Evolutionary conservation across 1,140 invertebrate genomes (phyloP), one percentile per base, ranked within the genome.

Genomic region (Drosophila burlai): DNA sequence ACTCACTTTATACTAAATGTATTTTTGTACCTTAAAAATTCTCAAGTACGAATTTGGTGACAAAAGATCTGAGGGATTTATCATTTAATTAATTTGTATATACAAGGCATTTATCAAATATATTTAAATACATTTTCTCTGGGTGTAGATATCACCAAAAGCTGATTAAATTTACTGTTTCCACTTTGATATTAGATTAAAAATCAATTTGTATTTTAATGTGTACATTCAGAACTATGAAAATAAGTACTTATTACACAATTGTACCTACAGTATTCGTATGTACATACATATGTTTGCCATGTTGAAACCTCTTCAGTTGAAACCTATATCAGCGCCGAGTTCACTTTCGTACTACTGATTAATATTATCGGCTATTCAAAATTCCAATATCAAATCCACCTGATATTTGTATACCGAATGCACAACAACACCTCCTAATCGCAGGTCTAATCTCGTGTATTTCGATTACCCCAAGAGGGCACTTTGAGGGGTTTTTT

Each of bases 301-400:
- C 13, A 1, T 55, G 18, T 55, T 10, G 8, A 24, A 55, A 36
- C 52, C 52, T 55, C 34, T 55, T 55, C 52, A 24, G 18, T 6
- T 24, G 4, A 24, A 24, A 24, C 24, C 24, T 31, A 18, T 65
- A 34, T 65, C 45, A 40, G 21, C 52, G 3, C 11, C 2, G 7
- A 29, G 5, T 24, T 36, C 34, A 26, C 36, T 57, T 40, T 57
- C 54, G 15, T 40, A 26, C 15, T 40, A 21, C 46, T 67, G 66
- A 69, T 69, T 69, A 54, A 11, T 21, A 21, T 16, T 68, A 68
- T 54, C 67, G 67, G 29, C 63, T 68, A n/a, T 43, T 49, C 59
- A 29, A 60, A 72, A 72, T 73, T 73, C 66, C 40, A 26, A 60
- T 72, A 60, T 72, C 26, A 50, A 73, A 73, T 60, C 67, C 68